phyloP scores from a whole-genome alignment of 2,797 vertebrate genomes.

The Tokudaia tokunoshimensis region DNA sequence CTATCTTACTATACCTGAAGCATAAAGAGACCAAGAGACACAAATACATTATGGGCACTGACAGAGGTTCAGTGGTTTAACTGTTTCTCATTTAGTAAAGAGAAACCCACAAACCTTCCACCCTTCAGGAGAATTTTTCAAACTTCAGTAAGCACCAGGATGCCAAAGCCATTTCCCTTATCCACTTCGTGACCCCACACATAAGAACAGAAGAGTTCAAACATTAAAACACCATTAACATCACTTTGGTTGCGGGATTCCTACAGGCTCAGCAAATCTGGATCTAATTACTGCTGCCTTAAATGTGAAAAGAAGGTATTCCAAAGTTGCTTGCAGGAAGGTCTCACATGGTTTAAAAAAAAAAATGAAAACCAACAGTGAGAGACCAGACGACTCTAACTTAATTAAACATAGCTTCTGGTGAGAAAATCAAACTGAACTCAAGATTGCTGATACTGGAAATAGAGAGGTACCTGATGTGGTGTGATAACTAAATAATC shows the following conservation, averaged over 20 bases:
- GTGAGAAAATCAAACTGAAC: conserved; percentile 54
- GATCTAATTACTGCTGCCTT: conserved; percentile 76
- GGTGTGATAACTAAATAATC: neutral
- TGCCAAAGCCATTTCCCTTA: conserved; percentile 76
- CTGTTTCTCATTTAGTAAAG: conserved; percentile 48
- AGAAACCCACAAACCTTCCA: conserved; percentile 56
- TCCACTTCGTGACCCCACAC: conserved; percentile 64
- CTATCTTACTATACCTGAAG: conserved; percentile 32
- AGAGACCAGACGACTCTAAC: conserved; percentile 67
- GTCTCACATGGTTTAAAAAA: conserved; percentile 67
- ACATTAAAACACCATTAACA: conserved; percentile 71
- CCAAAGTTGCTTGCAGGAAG: conserved; percentile 76
- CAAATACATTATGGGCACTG: neutral
- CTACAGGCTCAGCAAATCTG: conserved; percentile 78
- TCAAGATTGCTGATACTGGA: neutral
- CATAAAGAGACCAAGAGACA: neutral
- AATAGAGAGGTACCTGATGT: conserved; percentile 17
- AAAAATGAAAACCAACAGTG: conserved; percentile 64
- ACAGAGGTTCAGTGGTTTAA: conserved; percentile 8
- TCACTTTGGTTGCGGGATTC: conserved; percentile 75
- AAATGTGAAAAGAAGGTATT: conserved; percentile 49
- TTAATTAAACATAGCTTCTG: conserved; percentile 80
- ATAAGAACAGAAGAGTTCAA: conserved; percentile 72
- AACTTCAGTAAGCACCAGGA: conserved; percentile 53
- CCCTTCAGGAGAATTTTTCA: conserved; percentile 64